Base-by-base conservation (phyloP, 2,797 vertebrate species). In the Allenopithecus nigroviridis region DNA sequence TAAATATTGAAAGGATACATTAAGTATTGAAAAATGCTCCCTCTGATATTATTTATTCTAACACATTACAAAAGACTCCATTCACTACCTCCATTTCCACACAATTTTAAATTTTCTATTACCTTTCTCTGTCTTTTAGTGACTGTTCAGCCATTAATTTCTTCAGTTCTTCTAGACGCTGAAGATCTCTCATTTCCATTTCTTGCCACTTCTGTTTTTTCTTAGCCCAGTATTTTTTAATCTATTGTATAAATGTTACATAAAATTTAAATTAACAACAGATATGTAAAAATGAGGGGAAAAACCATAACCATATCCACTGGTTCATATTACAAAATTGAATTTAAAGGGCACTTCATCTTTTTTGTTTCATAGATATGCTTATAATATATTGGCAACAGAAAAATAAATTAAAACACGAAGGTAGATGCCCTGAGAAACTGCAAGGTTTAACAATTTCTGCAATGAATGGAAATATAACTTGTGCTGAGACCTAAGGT, bases 41-140 rank as follows among this genome's bases (percentile, higher is more conserved):
- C 48, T 81, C 85, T 76, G 85, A 89, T 94, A 79, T 24, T 48
- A 8, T 48, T 92, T 64, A 94, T 72, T 4, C 81, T 92, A 96
- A 64, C 36, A 96, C 59, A 83, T 72, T 8, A 76, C 16, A 64
- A 53, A 55, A 46, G 22, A 92, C 30, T 16, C 81, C 86, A 30
- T 53, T 95, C 30, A 83, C 30, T 53, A 16, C 14, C 39, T 84
- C 33, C 55, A 83, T 61, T 68, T 36, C 26, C 12, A 90, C 10
- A 57, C 28, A 89, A 84, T 33, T 89, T 39, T 64, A 89, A 46
- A 70, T 61, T 98, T 81, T 64, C 59, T 92, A 91, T 98, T 99
- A 99, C 99, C 99, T 99, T 98, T 99, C 99, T 98, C 98, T 99
- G 98, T 99, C 99, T 98, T 98, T 99, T 98, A 97, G 97, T 3